Conservation (phyloP, 2,797 vertebrate genomes). For the Ctenochaetus hawaiiensis region DNA sequence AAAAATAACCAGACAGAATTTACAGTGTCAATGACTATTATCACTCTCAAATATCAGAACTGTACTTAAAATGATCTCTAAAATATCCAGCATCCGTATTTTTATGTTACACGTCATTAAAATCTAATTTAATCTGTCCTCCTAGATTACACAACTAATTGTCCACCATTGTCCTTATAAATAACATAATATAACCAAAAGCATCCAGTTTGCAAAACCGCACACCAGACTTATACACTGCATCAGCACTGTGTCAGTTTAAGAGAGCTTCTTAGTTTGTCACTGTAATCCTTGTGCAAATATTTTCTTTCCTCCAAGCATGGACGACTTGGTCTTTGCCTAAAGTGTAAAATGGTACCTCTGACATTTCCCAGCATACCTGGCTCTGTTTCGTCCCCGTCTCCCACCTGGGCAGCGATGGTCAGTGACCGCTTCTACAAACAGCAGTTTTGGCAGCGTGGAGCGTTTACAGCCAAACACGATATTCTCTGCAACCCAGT, state of each 20-base stretch:
- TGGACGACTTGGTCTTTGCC: too few relatives aligned
- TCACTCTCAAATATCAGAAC: neutral
- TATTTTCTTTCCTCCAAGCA: slow-evolving; percentile 2
- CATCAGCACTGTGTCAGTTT: neutral
- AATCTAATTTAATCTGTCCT: neutral
- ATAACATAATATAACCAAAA: neutral
- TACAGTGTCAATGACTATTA: too few relatives aligned
- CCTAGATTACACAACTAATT: neutral
- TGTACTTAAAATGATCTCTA: neutral
- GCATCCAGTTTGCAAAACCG: neutral
- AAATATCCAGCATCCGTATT: neutral
- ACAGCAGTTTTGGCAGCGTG: neutral
- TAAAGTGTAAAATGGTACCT: neutral
- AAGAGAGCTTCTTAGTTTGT: slow-evolving; percentile 4
- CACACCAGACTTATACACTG: neutral
- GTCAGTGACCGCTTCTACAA: slow-evolving; percentile 17
- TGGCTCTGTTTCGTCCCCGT: neutral
- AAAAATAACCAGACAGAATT: neutral
- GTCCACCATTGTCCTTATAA: too few relatives aligned
- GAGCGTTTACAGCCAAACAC: slow-evolving; percentile 6
- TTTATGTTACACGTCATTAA: slow-evolving; percentile 1
- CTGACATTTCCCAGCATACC: neutral
- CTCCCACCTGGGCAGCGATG: slow-evolving; percentile 65
- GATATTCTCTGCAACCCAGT: neutral
- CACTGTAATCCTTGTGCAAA: neutral